Conservation (phyloP, 1,140 invertebrate genomes). For the Drosophila seguyi region DNA sequence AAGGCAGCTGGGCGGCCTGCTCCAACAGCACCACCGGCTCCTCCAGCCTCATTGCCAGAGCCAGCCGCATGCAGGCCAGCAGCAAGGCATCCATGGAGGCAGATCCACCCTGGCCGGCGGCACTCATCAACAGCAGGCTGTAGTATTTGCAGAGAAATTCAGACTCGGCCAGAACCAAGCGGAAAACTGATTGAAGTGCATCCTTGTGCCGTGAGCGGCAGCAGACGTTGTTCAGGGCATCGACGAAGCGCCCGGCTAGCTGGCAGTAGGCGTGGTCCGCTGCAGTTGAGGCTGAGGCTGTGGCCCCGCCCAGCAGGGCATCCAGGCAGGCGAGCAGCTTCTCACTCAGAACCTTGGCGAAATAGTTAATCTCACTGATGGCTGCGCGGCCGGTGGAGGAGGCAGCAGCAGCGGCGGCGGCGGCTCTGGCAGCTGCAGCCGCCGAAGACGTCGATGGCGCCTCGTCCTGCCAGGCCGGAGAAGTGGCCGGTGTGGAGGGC, state of each 20-base stretch:
- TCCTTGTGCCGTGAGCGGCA: constrained; percentile 80
- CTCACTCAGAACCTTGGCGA: constrained; percentile 81
- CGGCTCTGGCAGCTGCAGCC: constrained; percentile 70
- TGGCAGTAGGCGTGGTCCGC: constrained; percentile 57
- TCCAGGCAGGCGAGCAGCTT: constrained; percentile 74
- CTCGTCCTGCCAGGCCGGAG: constrained; percentile 61
- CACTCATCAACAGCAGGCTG: constrained; percentile 75
- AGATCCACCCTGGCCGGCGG: constrained; percentile 28
- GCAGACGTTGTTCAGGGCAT: constrained; percentile 75
- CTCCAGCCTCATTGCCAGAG: constrained; percentile 71
- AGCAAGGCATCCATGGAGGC: constrained; percentile 57
- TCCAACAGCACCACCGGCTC: constrained; percentile 65
- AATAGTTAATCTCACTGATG: constrained; percentile 84
- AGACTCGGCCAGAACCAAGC: constrained; percentile 78
- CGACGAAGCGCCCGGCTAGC: constrained; percentile 74
- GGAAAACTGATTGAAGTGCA: constrained; percentile 80
- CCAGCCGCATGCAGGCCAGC: constrained; percentile 64
- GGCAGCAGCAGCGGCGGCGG: constrained; percentile 35
- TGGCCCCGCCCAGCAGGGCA: constrained; percentile 28
- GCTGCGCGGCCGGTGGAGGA: constrained; percentile 11
- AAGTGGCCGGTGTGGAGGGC: constrained; percentile 15
- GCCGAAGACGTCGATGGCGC: constrained; percentile 78
- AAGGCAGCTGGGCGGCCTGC: constrained; percentile 60
- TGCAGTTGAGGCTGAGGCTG: constrained; percentile 5
- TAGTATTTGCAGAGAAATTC: constrained; percentile 82